phyloP scores from a whole-genome alignment of 1,140 invertebrate genomes.

The Pseudomyrmex sp. region DNA sequence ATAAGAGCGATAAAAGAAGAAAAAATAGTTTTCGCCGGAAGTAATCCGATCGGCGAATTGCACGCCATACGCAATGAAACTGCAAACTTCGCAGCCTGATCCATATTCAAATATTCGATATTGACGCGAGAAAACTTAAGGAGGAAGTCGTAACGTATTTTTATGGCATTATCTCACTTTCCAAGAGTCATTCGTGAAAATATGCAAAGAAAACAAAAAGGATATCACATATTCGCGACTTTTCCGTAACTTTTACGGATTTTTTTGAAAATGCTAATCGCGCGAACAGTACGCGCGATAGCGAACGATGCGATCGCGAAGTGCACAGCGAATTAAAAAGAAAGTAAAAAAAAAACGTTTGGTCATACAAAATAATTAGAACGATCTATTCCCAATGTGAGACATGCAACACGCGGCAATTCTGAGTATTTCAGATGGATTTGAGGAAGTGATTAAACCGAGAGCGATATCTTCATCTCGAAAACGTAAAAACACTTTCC shows the following conservation, averaged over 20 bases:
- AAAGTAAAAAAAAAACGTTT: no score
- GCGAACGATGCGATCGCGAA: no score
- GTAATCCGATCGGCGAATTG: conserved; percentile 33
- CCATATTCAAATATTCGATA: conserved; percentile 27
- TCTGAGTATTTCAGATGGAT: conserved; percentile 10
- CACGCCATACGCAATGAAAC: conserved; percentile 1
- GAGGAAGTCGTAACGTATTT: conserved; percentile 58
- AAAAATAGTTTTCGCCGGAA: conserved; percentile 48
- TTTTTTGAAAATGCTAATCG: no score
- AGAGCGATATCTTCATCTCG: conserved; percentile 48
- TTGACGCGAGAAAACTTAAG: neutral
- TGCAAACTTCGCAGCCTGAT: conserved; percentile 22
- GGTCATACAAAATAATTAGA: conserved; percentile 3
- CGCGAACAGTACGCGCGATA: no score
- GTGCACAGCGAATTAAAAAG: no score
- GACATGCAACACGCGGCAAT: conserved; percentile 6
- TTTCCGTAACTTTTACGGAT: no score
- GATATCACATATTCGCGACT: no score
- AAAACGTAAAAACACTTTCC: conserved; percentile 42
- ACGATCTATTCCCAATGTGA: neutral
- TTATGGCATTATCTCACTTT: conserved; percentile 45
- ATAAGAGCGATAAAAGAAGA: neutral
- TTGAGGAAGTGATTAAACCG: conserved; percentile 45
- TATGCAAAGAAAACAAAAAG: neutral
- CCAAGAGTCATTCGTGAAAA: conserved; percentile 12